phyloP scores from a whole-genome alignment of 2,113 vertebrate species.

The Phalacrocorax brasilianus region DNA sequence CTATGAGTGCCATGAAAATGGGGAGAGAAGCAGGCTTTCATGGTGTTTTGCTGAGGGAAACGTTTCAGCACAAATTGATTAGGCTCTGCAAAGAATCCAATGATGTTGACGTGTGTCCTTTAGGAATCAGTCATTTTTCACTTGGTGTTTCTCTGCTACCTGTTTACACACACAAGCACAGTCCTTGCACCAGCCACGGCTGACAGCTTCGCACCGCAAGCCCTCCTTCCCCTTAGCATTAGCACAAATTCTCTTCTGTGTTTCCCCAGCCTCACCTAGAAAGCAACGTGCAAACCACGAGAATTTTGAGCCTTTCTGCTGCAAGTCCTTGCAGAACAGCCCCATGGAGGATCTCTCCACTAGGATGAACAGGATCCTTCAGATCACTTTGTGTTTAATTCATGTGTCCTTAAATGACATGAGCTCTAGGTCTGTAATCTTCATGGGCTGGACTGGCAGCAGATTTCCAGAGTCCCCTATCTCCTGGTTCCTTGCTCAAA shows the following conservation, averaged over 20 bases:
- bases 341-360: background rate
- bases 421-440: background rate
- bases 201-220: background rate
- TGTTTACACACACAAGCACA: background rate
- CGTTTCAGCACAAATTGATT: background rate
- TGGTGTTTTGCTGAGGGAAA: background rate
- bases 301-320: background rate
- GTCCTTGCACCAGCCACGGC: background rate
- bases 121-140: background rate
- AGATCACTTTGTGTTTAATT: background rate
- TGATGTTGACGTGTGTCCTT: background rate
- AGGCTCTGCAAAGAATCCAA: background rate
- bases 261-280: background rate
- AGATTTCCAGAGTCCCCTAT: background rate
- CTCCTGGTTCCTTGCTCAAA: background rate
- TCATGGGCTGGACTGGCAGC: background rate
- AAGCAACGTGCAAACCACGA: background rate
- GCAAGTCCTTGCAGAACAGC: background rate
- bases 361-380: background rate
- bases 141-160: background rate
- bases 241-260: background rate
- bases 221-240: background rate
- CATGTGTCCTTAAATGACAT: background rate
- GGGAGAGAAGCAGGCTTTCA: background rate
- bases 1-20: background rate